These are phyloP conservation scores for Oxyteleia sp. DNA, from an alignment of 2,888 invertebrate genomes.

Conservation along the genomic window DNA sequence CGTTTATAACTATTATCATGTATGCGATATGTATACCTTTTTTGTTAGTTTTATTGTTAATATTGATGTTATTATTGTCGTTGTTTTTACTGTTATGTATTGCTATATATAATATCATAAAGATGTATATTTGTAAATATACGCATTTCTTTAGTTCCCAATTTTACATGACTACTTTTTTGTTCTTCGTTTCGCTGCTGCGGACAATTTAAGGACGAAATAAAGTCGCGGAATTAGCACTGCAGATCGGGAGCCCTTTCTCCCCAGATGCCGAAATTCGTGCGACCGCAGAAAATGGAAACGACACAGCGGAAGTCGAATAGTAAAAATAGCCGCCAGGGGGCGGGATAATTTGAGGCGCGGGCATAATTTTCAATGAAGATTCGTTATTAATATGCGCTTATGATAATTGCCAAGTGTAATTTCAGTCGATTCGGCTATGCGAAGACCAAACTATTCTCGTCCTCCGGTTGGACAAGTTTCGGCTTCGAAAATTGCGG, in stretches of 20 bases:
- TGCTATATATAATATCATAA: too few relatives aligned
- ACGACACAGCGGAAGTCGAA: slow-evolving; percentile 44
- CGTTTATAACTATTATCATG: too few relatives aligned
- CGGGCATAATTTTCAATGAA: slow-evolving; percentile 54
- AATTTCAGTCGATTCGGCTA: slow-evolving; percentile 25
- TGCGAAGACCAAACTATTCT: slow-evolving; percentile 51
- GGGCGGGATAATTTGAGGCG: slow-evolving; percentile 16
- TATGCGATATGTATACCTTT: too few relatives aligned
- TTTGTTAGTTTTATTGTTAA: too few relatives aligned
- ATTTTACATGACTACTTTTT: too few relatives aligned
- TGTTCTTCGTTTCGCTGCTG: too few relatives aligned
- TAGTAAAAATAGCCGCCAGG: slow-evolving; percentile 52
- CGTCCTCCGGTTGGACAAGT: slow-evolving; percentile 32
- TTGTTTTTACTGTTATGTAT: too few relatives aligned
- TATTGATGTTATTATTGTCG: too few relatives aligned
- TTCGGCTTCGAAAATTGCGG: slow-evolving; percentile 33
- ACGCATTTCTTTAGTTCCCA: too few relatives aligned
- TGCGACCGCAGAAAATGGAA: slow-evolving; percentile 29
- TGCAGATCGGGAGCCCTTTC: slow-evolving; percentile 50
- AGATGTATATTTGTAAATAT: too few relatives aligned
- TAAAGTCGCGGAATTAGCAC: slow-evolving; percentile 38
- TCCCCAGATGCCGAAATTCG: slow-evolving; percentile 17
- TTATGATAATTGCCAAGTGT: slow-evolving; percentile 61
- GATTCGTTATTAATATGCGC: slow-evolving; percentile 28
- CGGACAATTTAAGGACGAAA: not conserved